These are phyloP conservation scores for Sorex araneus DNA, from an alignment of 2,113 vertebrate genomes.

Conservation along the genomic window DNA sequence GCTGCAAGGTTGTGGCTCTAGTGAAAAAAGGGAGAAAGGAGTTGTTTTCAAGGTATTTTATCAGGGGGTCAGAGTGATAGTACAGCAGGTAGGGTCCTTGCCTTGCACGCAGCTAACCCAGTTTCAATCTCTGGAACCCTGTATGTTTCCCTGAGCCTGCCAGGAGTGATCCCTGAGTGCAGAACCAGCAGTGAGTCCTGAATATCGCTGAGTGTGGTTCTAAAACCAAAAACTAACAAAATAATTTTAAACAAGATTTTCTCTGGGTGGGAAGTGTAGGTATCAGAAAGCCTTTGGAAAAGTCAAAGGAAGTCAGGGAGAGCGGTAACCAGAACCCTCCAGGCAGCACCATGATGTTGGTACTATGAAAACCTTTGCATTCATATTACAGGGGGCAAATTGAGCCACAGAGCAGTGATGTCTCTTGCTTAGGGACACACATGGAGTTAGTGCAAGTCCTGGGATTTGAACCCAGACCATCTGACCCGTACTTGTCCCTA, in stretches of 20 bases:
- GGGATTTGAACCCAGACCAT: not conserved
- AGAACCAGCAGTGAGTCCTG: no score
- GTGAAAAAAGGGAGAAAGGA: not conserved
- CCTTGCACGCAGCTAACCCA: no score
- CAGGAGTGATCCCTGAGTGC: no score
- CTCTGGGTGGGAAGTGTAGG: accelerated
- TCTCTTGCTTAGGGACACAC: not conserved
- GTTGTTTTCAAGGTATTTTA: not conserved
- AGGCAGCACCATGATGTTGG: not conserved
- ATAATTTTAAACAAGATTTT: no score
- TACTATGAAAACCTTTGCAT: not conserved
- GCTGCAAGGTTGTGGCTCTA: not conserved
- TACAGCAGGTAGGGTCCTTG: no score
- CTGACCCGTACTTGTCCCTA: not conserved
- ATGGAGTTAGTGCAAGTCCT: not conserved
- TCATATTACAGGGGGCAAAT: not conserved
- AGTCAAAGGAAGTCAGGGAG: not conserved
- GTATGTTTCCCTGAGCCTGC: no score
- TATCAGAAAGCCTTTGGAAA: not conserved
- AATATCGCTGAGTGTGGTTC: no score
- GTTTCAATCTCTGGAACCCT: no score
- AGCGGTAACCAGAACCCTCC: not conserved
- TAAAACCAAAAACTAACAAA: no score
- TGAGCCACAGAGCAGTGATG: not conserved
- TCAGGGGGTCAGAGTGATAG: no score